Conservation (phyloP, 2,797 vertebrate species). For the Eidolon dupreanum region DNA sequence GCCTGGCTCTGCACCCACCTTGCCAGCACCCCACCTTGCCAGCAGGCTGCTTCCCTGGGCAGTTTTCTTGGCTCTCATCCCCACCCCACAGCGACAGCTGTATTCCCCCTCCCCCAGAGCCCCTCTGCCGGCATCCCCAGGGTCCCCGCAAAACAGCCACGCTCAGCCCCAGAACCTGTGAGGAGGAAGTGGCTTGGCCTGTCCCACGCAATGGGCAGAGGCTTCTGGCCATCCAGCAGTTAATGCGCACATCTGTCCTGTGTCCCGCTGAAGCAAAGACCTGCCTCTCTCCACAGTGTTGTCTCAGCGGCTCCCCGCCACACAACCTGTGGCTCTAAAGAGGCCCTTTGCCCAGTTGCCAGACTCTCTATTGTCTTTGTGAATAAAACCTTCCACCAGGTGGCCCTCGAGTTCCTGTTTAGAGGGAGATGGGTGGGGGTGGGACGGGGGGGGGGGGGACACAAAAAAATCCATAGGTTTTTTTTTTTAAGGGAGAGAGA, state of each 20-base stretch:
- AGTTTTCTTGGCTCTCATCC: background rate
- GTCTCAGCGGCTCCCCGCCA: fast-evolving
- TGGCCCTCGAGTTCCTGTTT: constrained; percentile 71
- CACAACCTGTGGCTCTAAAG: fast-evolving
- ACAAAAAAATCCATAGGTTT: background rate
- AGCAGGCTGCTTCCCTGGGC: background rate
- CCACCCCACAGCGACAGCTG: too few species aligned
- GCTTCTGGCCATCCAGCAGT: background rate
- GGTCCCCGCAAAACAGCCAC: background rate
- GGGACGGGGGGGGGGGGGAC: fast-evolving
- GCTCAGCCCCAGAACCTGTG: background rate
- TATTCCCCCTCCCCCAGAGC: background rate
- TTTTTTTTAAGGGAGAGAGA: background rate
- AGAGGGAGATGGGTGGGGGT: background rate
- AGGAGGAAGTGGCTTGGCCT: background rate
- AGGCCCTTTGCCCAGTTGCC: background rate
- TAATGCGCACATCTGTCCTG: background rate
- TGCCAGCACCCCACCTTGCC: background rate
- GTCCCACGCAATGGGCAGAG: background rate
- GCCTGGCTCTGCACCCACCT: background rate
- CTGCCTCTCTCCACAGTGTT: fast-evolving
- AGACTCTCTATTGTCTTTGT: background rate
- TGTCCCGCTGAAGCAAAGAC: background rate
- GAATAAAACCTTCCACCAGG: constrained; percentile 72
- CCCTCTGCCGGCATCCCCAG: background rate